These are phyloP conservation scores for Sycophila texana DNA, from an alignment of 2,888 invertebrate genomes.

Conservation along the genomic window DNA sequence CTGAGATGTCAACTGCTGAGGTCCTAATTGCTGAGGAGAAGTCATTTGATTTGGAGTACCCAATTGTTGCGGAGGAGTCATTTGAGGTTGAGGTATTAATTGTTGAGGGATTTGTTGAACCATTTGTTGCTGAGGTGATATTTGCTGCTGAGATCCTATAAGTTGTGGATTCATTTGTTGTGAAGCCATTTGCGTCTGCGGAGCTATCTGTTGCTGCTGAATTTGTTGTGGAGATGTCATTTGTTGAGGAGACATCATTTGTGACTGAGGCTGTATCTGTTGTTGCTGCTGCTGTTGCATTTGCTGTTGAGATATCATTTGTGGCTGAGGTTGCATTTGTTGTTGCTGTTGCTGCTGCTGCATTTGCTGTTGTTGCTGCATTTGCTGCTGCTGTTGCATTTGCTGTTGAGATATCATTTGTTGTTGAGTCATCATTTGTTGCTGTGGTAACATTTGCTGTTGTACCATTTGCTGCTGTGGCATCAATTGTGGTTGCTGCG, in stretches of 20 bases:
- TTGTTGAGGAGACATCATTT: conserved; percentile 61
- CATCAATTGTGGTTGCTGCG: conserved; percentile 64
- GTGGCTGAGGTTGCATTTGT: conserved; percentile 62
- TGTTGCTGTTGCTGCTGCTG: conserved; percentile 62
- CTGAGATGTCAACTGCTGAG: conserved; percentile 58
- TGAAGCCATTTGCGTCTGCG: conserved; percentile 61
- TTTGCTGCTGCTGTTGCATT: conserved; percentile 60
- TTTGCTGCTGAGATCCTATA: conserved; percentile 58
- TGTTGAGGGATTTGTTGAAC: conserved; percentile 60
- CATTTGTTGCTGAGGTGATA: conserved; percentile 58
- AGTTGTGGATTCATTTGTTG: conserved; percentile 60
- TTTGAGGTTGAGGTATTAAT: conserved; percentile 65
- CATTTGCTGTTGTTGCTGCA: conserved; percentile 58
- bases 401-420: conserved; percentile 62
- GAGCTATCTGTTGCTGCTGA: conserved; percentile 61
- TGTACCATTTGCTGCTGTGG: conserved; percentile 62
- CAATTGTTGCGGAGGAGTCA: conserved; percentile 59
- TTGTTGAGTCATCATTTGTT: conserved; percentile 63
- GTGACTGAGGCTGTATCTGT: conserved; percentile 63
- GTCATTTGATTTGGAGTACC: conserved; percentile 64
- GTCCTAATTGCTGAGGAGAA: conserved; percentile 54
- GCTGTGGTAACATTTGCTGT: conserved; percentile 63
- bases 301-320: conserved; percentile 66
- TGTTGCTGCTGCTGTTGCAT: conserved; percentile 58
- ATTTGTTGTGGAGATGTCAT: conserved; percentile 58